Percentiles rank a stretch among this genome's conserved stretches.
Conservation (phyloP, 2,113 vertebrate genomes). For the Actenoides lindsayi region DNA sequence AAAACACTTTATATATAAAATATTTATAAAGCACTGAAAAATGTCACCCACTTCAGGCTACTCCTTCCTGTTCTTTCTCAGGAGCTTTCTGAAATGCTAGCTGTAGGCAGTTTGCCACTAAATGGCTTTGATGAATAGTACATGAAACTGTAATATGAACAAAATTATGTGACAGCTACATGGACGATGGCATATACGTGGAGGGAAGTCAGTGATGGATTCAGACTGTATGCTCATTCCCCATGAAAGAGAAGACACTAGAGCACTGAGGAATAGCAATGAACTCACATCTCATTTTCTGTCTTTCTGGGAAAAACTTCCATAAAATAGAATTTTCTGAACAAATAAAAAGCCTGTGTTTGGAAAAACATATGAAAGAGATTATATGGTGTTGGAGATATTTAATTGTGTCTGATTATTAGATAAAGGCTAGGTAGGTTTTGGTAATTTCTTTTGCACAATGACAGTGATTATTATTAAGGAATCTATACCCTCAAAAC, state of each 20-base stretch:
- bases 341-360: not conserved
- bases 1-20: not conserved
- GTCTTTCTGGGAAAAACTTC: not conserved
- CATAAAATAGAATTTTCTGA: not conserved
- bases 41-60: not conserved
- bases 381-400: no score
- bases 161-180: not conserved
- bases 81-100: not conserved
- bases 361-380: accelerated
- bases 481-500: not conserved
- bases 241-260: not conserved
- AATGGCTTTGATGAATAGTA: not conserved
- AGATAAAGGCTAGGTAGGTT: not conserved
- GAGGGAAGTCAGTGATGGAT: not conserved
- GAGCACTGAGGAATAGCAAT: not conserved
- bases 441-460: not conserved
- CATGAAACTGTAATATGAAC: not conserved
- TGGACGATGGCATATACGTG: accelerated
- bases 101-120: not conserved
- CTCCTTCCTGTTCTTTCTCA: not conserved
- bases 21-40: not conserved
- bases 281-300: not conserved
- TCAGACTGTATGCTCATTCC: not conserved
- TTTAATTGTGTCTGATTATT: not conserved
- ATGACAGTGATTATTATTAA: not conserved